phyloP scores from a whole-genome alignment of 1,140 invertebrate species.

The Lordiphosa collinella region DNA sequence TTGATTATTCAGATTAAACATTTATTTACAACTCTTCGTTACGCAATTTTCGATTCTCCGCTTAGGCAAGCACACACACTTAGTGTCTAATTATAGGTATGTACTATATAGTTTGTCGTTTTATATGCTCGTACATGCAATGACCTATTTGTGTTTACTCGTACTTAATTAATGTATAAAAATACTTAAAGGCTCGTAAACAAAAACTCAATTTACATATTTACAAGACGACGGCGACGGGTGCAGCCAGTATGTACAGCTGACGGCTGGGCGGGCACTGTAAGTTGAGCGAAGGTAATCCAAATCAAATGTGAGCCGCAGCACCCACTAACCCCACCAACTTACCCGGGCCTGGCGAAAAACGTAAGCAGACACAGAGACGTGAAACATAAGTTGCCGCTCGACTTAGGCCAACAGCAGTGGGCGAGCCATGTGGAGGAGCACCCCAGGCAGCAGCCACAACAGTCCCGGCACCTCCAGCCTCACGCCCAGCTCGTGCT shows the following conservation, averaged over 20 bases:
- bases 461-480: slow-evolving; percentile 56
- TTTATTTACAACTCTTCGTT: slow-evolving; percentile 66
- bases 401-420: slow-evolving; percentile 37
- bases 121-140: slow-evolving; percentile 13
- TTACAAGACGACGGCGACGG: slow-evolving; percentile 44
- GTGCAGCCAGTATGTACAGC: slow-evolving; percentile 25
- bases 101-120: slow-evolving; percentile 20
- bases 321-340: slow-evolving; percentile 7
- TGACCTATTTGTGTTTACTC: slow-evolving; percentile 37
- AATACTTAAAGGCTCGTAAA: slow-evolving; percentile 74
- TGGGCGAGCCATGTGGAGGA: slow-evolving; percentile 1
- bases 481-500: slow-evolving; percentile 78
- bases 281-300: slow-evolving; percentile 4
- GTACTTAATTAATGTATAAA: slow-evolving; percentile 69
- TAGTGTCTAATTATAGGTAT: slow-evolving; percentile 17
- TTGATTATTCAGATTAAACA: slow-evolving; percentile 72
- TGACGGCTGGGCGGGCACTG: slow-evolving; percentile 13
- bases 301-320: slow-evolving; percentile 8
- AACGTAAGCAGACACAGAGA: slow-evolving; percentile 27
- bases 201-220: slow-evolving; percentile 68
- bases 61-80: slow-evolving; percentile 19
- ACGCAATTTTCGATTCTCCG: slow-evolving; percentile 24
- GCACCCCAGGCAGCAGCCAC: slow-evolving; percentile 43
- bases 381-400: slow-evolving; percentile 63
- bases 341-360: slow-evolving; percentile 12